phyloP scores from a whole-genome alignment of 1,140 invertebrate species.

The Formica selysi region DNA sequence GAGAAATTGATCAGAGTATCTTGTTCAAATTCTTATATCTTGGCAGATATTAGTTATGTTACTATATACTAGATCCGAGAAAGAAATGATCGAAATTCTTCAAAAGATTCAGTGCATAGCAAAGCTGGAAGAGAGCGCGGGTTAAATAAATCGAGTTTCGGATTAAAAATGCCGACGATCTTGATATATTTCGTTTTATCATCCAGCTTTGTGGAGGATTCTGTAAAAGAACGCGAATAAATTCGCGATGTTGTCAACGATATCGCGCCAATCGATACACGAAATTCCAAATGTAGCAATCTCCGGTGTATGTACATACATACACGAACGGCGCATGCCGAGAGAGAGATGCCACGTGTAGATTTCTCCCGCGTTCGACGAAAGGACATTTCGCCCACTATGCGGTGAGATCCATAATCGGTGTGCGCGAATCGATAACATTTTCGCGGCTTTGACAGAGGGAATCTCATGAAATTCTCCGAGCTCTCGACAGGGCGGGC shows the following conservation, averaged over 20 bases:
- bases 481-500: neutral
- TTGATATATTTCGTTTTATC: neutral
- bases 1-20: neutral
- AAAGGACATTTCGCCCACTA: neutral
- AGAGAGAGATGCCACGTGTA: neutral
- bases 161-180: neutral
- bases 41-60: neutral
- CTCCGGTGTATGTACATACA: neutral
- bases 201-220: neutral
- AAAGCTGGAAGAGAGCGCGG: too few species aligned
- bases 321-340: neutral
- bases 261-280: neutral
- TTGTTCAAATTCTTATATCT: neutral
- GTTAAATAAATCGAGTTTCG: neutral
- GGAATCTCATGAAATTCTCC: neutral
- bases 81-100: neutral
- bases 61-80: too few species aligned
- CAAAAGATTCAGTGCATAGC: neutral
- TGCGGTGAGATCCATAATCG: conserved; percentile 16
- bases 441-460: conserved; percentile 29
- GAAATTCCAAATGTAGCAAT: conserved; percentile 20
- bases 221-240: neutral
- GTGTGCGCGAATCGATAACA: conserved; percentile 17
- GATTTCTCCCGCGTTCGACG: neutral
- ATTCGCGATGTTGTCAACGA: neutral